These are phyloP conservation scores for Varanus komodoensis DNA, from an alignment of 2,113 vertebrate species.

Conservation along the genomic window DNA sequence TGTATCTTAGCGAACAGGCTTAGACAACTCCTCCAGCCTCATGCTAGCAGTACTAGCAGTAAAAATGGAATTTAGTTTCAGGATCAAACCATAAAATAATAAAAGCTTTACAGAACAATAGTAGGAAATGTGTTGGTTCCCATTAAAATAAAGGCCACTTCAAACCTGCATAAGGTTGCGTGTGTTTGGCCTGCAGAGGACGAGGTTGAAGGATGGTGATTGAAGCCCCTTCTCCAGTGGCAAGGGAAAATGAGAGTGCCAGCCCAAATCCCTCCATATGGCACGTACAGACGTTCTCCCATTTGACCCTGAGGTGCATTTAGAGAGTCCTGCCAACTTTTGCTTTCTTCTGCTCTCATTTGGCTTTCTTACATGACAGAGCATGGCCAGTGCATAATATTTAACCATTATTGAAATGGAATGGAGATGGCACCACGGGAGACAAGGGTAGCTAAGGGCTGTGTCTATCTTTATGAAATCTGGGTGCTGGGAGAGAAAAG, in stretches of 20 bases:
- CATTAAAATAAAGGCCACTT: not conserved
- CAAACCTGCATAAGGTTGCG: not conserved
- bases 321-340: not conserved
- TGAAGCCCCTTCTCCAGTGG: not conserved
- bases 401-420: not conserved
- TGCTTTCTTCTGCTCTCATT: not conserved
- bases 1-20: constrained; percentile 8
- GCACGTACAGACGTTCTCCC: not conserved
- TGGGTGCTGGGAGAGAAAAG: not conserved
- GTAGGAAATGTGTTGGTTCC: not conserved
- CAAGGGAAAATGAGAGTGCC: not conserved
- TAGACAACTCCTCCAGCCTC: not conserved
- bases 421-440: not conserved
- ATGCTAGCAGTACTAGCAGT: not conserved
- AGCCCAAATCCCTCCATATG: not conserved
- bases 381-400: not conserved
- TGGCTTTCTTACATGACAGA: not conserved
- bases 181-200: not conserved
- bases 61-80: constrained; percentile 3
- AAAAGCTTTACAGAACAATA: too few relatives aligned
- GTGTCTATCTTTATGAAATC: not conserved
- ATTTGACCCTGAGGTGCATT: not conserved
- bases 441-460: not conserved
- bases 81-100: not conserved
- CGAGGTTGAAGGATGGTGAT: accelerated